These are phyloP conservation scores for Brevimyrus niger DNA, from an alignment of 2,113 vertebrate species.

Conservation along the genomic window DNA sequence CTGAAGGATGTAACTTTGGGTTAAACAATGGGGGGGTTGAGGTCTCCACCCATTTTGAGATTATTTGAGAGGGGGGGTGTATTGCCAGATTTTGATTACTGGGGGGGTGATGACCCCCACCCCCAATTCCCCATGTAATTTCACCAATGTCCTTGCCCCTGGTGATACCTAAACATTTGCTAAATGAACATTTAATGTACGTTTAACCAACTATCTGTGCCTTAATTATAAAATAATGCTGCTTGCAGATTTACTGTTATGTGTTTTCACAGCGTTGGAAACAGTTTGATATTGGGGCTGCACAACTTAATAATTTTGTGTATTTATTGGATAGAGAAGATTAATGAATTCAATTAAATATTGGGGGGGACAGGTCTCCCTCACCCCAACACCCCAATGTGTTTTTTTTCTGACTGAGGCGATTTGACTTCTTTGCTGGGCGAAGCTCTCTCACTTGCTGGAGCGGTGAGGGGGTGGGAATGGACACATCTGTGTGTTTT, in stretches of 20 bases:
- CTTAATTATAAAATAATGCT: constrained; percentile 30
- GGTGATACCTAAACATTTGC: not conserved
- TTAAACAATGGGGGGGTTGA: not conserved
- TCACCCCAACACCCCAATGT: not conserved
- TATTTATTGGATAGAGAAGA: not conserved
- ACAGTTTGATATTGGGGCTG: not conserved
- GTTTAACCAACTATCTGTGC: not conserved
- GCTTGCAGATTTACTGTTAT: constrained; percentile 28
- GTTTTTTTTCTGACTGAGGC: not conserved
- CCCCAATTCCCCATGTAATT: not conserved
- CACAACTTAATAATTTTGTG: not conserved
- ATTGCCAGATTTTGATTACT: not conserved
- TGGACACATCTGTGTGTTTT: not conserved
- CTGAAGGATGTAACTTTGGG: not conserved
- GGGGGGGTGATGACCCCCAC: not conserved
- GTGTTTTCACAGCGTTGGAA: constrained; percentile 29
- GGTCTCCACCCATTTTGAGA: not conserved
- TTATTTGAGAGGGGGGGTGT: not conserved
- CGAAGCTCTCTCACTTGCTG: not conserved
- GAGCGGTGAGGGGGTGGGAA: not conserved
- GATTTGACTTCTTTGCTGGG: not conserved
- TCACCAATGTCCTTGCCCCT: not conserved
- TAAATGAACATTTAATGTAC: not conserved
- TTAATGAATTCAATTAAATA: not conserved
- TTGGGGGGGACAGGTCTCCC: not conserved